A percentile compares a stretch with the other conserved stretches of the same genome.
phyloP scores from a whole-genome alignment of 2,113 vertebrate species.

The Chloropsis hardwickii region DNA sequence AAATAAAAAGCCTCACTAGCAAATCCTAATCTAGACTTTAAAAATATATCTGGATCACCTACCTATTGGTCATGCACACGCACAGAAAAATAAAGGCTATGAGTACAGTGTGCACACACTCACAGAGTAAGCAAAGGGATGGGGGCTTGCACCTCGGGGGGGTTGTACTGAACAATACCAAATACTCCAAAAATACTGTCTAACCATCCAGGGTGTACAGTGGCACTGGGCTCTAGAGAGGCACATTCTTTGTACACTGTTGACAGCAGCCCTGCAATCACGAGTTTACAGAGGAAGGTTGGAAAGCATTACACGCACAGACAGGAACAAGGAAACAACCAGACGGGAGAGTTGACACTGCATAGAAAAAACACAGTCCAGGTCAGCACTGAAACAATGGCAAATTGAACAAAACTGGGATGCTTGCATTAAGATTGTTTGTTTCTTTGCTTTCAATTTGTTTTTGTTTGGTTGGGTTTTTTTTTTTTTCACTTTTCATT shows the following conservation, averaged over 20 bases:
- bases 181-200: slow-evolving; percentile 69
- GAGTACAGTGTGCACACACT: slow-evolving; percentile 67
- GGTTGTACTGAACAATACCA: slow-evolving; percentile 65
- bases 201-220: slow-evolving; percentile 75
- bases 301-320: slow-evolving; percentile 87
- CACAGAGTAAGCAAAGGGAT: slow-evolving; percentile 61
- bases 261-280: slow-evolving; percentile 85
- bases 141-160: slow-evolving; percentile 62
- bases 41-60: slow-evolving; percentile 73
- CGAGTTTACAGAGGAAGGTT: slow-evolving; percentile 82
- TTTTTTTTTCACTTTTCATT: slow-evolving; percentile 52
- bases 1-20: slow-evolving; percentile 59
- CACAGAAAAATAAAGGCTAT: slow-evolving; percentile 75
- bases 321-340: slow-evolving; percentile 82
- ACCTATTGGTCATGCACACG: slow-evolving; percentile 80
- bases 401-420: slow-evolving; percentile 70
- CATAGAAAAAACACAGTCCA: slow-evolving; percentile 91
- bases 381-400: slow-evolving; percentile 78
- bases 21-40: slow-evolving; percentile 58
- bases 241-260: slow-evolving; percentile 85
- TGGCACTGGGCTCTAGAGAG: slow-evolving; percentile 82
- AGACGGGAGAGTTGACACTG: slow-evolving; percentile 85
- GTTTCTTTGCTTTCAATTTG: slow-evolving; percentile 61
- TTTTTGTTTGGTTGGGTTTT: slow-evolving; percentile 27
- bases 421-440: slow-evolving; percentile 50